Conservation (phyloP, 2,113 vertebrate species). For the Prunella fulvescens region DNA sequence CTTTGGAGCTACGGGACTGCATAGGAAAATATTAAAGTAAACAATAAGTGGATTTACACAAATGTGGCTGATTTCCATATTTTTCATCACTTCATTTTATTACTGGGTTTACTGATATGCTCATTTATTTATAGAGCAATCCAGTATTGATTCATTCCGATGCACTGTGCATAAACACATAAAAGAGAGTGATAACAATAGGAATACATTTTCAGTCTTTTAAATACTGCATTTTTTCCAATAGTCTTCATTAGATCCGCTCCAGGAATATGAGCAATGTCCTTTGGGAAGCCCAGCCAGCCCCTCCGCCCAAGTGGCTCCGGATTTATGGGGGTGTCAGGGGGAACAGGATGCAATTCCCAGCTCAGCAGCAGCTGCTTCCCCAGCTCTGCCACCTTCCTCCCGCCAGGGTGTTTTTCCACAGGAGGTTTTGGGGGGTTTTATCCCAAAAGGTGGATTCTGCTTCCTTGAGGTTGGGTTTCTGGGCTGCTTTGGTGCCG, state of each 20-base stretch:
- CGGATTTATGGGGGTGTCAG: not conserved
- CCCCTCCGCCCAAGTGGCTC: not conserved
- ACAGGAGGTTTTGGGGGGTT: not conserved
- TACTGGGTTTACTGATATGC: slow-evolving; percentile 64
- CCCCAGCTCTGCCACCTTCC: not conserved
- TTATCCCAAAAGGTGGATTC: not conserved
- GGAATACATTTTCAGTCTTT: slow-evolving; percentile 62
- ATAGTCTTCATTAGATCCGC: slow-evolving; percentile 44
- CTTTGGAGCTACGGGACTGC: slow-evolving; percentile 33
- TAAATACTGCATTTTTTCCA: slow-evolving; percentile 63
- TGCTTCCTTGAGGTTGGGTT: not conserved
- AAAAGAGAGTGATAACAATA: slow-evolving; percentile 65
- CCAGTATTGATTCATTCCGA: slow-evolving; percentile 72
- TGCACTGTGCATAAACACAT: slow-evolving; percentile 63
- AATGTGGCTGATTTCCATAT: slow-evolving; percentile 72
- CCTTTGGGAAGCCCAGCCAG: not conserved
- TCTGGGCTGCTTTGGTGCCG: not conserved
- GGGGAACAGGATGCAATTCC: not conserved
- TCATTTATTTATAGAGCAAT: slow-evolving; percentile 75
- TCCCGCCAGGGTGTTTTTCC: rapidly evolving
- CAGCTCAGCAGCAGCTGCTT: rapidly evolving
- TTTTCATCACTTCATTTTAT: slow-evolving; percentile 75
- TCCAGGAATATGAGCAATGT: not conserved
- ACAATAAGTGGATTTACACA: slow-evolving; percentile 71
- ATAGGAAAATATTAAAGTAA: slow-evolving; percentile 68